Percentiles rank a stretch among this genome's conserved stretches.
phyloP scores from a whole-genome alignment of 2,113 vertebrate species.

The Lipotes vexillifer region DNA sequence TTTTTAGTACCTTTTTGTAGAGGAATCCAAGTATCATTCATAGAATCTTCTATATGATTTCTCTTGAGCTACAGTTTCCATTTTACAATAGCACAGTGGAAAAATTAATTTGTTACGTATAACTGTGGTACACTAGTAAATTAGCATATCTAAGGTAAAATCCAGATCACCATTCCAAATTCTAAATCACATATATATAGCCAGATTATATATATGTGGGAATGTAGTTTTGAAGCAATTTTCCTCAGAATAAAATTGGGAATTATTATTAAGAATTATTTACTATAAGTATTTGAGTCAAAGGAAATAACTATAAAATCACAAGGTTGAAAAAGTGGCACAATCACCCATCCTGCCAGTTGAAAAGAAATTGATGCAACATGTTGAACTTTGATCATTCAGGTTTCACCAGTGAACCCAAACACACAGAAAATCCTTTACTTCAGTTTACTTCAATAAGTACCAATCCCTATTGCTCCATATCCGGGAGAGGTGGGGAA shows the following conservation, averaged over 20 bases:
- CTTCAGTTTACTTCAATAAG: not conserved
- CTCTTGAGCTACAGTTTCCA: not conserved
- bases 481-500: not conserved
- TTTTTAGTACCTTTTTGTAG: not conserved
- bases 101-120: not conserved
- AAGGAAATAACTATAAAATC: constrained; percentile 6
- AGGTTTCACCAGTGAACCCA: not conserved
- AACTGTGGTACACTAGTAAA: not conserved
- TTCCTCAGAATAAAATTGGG: not conserved
- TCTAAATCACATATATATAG: not conserved
- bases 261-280: constrained; percentile 37
- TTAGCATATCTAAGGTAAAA: not conserved
- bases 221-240: constrained; percentile 6
- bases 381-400: not conserved
- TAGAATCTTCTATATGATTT: not conserved
- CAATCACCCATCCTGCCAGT: not conserved
- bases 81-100: not conserved
- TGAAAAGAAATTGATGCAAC: constrained; percentile 32
- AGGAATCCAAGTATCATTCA: not conserved
- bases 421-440: not conserved
- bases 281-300: not conserved
- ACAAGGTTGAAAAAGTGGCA: not conserved
- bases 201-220: not conserved
- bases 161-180: not conserved
- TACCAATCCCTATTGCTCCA: not conserved